A percentile compares a stretch with the other conserved stretches of the same genome.
phyloP scores from a whole-genome alignment of 2,113 vertebrate species.

The Grammomys surdaster region DNA sequence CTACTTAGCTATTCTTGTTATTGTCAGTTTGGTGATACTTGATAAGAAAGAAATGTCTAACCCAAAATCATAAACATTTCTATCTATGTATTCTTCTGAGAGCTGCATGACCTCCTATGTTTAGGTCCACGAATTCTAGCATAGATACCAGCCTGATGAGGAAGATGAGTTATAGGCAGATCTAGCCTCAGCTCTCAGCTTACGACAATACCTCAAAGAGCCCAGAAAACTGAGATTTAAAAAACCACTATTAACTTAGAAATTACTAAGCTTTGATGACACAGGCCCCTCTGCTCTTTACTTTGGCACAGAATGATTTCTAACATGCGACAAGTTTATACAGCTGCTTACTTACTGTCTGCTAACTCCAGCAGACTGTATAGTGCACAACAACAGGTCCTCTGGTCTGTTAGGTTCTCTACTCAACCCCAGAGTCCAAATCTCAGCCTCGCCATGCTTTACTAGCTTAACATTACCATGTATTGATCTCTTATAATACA shows the following conservation, averaged over 20 bases:
- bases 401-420: background rate
- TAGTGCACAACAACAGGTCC: background rate
- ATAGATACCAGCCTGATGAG: background rate
- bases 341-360: background rate
- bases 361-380: background rate
- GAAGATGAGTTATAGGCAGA: background rate
- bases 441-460: background rate
- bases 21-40: too few species aligned
- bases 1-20: background rate
- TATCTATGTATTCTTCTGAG: background rate
- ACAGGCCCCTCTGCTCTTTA: background rate
- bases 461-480: background rate
- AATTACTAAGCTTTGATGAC: background rate
- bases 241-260: background rate
- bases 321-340: background rate
- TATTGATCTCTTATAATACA: background rate
- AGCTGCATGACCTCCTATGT: background rate
- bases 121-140: background rate
- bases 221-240: background rate
- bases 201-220: background rate
- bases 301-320: background rate
- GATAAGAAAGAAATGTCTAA: background rate
- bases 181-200: background rate
- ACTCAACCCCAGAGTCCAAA: constrained; percentile 1
- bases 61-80: background rate